These are phyloP conservation scores for Candoia aspera DNA, from an alignment of 2,113 vertebrate species.

Conservation along the genomic window DNA sequence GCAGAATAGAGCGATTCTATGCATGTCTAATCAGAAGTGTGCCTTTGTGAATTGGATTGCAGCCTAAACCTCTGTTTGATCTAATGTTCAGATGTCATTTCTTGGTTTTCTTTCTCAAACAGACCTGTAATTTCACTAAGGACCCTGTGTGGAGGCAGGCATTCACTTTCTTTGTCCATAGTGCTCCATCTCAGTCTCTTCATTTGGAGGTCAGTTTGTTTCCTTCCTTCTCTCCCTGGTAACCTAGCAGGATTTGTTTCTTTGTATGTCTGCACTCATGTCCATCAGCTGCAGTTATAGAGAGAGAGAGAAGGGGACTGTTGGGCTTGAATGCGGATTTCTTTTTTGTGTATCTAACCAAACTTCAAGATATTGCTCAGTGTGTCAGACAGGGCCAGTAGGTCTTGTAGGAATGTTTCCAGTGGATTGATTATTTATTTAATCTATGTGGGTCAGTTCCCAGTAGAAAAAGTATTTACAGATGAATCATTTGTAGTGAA, in stretches of 20 bases:
- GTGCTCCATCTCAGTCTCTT: slow-evolving; percentile 80
- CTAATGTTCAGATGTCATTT: background rate
- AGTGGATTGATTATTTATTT: background rate
- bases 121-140: slow-evolving; percentile 84
- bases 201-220: slow-evolving; percentile 79
- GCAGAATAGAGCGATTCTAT: background rate
- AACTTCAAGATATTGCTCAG: background rate
- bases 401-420: background rate
- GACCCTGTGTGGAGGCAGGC: slow-evolving; percentile 90
- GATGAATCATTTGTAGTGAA: background rate
- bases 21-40: background rate
- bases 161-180: slow-evolving; percentile 92
- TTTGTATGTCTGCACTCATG: background rate
- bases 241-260: background rate
- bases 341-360: background rate
- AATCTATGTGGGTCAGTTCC: background rate
- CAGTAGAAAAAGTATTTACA: background rate
- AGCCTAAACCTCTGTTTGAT: background rate
- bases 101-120: slow-evolving; percentile 21
- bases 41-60: background rate
- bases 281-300: background rate
- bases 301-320: background rate
- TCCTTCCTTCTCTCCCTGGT: background rate
- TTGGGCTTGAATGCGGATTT: background rate
- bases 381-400: background rate